Conservation (phyloP, 1,140 invertebrate genomes). For the Eupristina koningsbergeri region DNA sequence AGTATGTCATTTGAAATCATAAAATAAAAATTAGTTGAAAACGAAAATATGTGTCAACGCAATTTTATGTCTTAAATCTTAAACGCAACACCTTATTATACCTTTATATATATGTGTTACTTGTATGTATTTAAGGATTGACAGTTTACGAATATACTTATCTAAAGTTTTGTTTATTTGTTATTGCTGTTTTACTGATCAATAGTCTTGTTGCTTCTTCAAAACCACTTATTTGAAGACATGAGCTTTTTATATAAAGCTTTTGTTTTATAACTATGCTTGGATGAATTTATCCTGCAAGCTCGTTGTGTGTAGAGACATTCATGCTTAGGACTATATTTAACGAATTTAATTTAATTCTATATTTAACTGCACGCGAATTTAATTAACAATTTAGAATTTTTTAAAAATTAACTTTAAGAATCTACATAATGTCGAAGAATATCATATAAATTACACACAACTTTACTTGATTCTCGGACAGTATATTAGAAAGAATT, state of each 20-base stretch:
- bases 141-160: neutral
- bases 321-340: neutral
- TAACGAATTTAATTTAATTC: no score
- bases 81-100: neutral
- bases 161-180: neutral
- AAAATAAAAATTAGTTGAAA: neutral
- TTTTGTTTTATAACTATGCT: neutral
- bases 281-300: neutral
- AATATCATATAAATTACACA: no score
- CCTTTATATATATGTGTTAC: no score
- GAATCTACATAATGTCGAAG: no score
- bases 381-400: neutral
- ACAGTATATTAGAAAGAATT: no score
- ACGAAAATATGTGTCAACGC: neutral
- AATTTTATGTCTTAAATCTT: neutral
- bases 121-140: neutral
- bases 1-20: neutral
- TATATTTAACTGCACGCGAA: no score
- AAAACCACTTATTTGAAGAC: neutral
- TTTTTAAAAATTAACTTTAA: neutral
- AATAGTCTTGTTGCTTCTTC: neutral
- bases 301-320: neutral
- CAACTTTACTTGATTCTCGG: no score
- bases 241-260: constrained; percentile 12
- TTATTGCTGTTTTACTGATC: no score